Percentiles rank a stretch among this genome's conserved stretches.
These are phyloP conservation scores for Campoplex capitator DNA, from an alignment of 2,888 invertebrate species.

Conservation along the genomic window DNA sequence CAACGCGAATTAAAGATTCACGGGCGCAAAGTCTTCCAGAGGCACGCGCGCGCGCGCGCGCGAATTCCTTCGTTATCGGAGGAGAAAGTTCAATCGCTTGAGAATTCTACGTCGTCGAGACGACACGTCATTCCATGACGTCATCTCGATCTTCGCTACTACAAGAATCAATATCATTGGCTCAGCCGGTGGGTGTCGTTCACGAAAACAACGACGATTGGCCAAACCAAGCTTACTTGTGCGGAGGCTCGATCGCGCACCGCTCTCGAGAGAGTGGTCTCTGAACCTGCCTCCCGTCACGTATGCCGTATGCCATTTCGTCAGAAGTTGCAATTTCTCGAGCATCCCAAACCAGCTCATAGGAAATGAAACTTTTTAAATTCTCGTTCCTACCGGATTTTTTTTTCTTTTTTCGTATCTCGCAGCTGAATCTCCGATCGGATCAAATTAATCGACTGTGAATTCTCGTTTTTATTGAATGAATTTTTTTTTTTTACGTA, in stretches of 20 bases:
- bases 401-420: neutral
- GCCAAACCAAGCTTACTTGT: conserved; percentile 9
- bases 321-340: conserved; percentile 3
- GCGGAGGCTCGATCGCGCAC: conserved; percentile 43
- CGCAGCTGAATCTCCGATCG: neutral
- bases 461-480: neutral
- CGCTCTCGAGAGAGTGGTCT: neutral
- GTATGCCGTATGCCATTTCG: conserved; percentile 37
- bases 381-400: neutral
- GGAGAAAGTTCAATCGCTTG: conserved; percentile 36
- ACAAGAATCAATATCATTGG: conserved; percentile 30
- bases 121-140: conserved; percentile 12
- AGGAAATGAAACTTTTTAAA: neutral
- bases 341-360: neutral
- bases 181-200: conserved; percentile 26
- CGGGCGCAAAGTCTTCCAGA: neutral
- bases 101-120: conserved; percentile 5
- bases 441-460: neutral
- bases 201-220: conserved; percentile 18
- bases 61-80: neutral
- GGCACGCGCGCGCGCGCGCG: neutral
- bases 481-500: neutral
- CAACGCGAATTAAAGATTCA: neutral
- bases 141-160: conserved; percentile 19
- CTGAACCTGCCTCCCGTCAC: conserved; percentile 42